phyloP scores from a whole-genome alignment of 2,888 invertebrate genomes.

The Acrobasis repandana region DNA sequence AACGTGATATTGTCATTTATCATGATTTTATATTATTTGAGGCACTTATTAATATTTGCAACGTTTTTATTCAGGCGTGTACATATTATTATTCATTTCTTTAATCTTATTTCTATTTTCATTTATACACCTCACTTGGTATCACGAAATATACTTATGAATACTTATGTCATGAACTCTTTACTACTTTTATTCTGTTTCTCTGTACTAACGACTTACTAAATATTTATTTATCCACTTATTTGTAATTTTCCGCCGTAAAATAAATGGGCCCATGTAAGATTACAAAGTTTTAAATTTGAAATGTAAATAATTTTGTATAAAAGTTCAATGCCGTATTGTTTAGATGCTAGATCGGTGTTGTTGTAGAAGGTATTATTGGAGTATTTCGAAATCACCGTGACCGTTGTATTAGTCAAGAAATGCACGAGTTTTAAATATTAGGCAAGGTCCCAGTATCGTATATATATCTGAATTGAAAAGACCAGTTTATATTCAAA shows the following conservation, averaged over 20 bases:
- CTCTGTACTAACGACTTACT: background rate
- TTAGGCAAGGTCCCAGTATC: background rate
- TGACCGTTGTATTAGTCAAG: background rate
- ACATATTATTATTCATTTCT: too few relatives aligned
- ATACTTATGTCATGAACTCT: background rate
- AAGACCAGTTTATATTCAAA: background rate
- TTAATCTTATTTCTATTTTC: too few relatives aligned
- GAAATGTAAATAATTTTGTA: conserved; percentile 25
- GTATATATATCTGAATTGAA: background rate
- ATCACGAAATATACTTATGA: background rate
- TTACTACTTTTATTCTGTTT: background rate
- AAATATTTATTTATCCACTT: background rate
- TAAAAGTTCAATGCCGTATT: conserved; percentile 22
- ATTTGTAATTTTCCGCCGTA: background rate
- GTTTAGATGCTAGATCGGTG: conserved; percentile 33
- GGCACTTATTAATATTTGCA: background rate
- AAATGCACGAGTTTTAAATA: background rate
- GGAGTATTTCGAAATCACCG: conserved; percentile 36
- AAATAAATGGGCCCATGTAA: background rate
- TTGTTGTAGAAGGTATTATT: conserved; percentile 34
- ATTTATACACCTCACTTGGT: too few relatives aligned
- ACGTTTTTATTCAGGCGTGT: background rate
- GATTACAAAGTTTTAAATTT: conserved; percentile 24
- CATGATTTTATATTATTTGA: background rate
- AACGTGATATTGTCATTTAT: background rate